phyloP scores from a whole-genome alignment of 2,888 invertebrate species.

The Cataglyphis altisquamis region DNA sequence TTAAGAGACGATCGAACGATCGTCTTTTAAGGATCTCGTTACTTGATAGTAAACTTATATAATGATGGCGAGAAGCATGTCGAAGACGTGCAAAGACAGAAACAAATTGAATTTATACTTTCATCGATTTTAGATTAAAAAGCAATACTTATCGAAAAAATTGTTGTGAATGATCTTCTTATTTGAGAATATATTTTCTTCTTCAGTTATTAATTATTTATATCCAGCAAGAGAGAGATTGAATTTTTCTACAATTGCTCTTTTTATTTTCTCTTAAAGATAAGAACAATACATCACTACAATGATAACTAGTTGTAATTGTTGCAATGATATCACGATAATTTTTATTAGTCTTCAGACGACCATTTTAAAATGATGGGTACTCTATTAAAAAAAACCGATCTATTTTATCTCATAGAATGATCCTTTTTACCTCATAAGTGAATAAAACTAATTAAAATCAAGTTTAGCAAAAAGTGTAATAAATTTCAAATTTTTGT shows the following conservation, averaged over 20 bases:
- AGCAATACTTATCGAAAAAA: neutral
- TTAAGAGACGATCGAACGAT: neutral
- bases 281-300: neutral
- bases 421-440: neutral
- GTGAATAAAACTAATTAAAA: neutral
- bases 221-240: neutral
- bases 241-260: neutral
- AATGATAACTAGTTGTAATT: neutral
- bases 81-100: neutral
- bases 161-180: neutral
- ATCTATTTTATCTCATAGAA: neutral
- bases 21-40: constrained; percentile 1
- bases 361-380: neutral
- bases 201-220: neutral
- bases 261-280: neutral
- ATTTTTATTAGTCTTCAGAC: neutral
- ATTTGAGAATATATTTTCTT: neutral
- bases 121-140: neutral
- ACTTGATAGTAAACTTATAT: neutral
- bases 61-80: neutral
- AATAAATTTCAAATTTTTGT: neutral
- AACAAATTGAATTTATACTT: constrained; percentile 10
- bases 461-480: neutral
- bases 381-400: no score
- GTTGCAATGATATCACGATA: neutral